Conservation (phyloP, 2,888 invertebrate genomes). For the Ichneumoninae sp. region DNA sequence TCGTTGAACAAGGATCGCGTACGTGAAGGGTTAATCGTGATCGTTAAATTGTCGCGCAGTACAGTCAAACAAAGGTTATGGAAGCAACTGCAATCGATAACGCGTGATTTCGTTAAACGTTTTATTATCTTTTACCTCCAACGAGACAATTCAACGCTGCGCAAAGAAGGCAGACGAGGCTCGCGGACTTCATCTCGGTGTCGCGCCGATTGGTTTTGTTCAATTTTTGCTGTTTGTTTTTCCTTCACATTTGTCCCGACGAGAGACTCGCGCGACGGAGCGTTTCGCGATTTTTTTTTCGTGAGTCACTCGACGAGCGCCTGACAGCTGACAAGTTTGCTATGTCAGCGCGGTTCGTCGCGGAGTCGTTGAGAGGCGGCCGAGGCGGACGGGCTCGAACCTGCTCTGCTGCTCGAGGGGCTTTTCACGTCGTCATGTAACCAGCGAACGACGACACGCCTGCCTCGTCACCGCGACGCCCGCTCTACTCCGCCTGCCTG, state of each 20-base stretch:
- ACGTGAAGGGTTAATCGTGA: too few relatives aligned
- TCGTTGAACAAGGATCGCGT: too few relatives aligned
- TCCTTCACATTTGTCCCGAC: slow-evolving; percentile 2
- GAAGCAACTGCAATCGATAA: slow-evolving; percentile 14
- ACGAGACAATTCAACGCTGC: slow-evolving; percentile 41
- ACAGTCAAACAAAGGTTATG: slow-evolving; percentile 27
- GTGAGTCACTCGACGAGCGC: slow-evolving; percentile 47
- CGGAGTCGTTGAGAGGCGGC: background rate
- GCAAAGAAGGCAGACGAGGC: slow-evolving; percentile 31
- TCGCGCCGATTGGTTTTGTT: background rate
- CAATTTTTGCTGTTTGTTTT: slow-evolving; percentile 36
- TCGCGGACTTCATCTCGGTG: slow-evolving; percentile 55
- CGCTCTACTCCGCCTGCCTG: background rate
- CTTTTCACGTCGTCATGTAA: background rate
- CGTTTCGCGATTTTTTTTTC: slow-evolving; percentile 8
- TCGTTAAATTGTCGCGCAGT: slow-evolving; percentile 33
- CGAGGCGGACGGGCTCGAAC: background rate
- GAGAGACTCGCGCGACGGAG: slow-evolving; percentile 21
- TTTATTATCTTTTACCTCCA: slow-evolving; percentile 35
- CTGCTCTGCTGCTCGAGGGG: background rate
- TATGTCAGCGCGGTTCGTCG: background rate
- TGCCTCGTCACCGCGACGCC: background rate
- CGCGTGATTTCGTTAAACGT: background rate
- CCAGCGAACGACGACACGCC: background rate
- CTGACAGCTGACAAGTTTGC: slow-evolving; percentile 4